These are phyloP conservation scores for Zapus hudsonius DNA, from an alignment of 2,113 vertebrate genomes.

Conservation along the genomic window DNA sequence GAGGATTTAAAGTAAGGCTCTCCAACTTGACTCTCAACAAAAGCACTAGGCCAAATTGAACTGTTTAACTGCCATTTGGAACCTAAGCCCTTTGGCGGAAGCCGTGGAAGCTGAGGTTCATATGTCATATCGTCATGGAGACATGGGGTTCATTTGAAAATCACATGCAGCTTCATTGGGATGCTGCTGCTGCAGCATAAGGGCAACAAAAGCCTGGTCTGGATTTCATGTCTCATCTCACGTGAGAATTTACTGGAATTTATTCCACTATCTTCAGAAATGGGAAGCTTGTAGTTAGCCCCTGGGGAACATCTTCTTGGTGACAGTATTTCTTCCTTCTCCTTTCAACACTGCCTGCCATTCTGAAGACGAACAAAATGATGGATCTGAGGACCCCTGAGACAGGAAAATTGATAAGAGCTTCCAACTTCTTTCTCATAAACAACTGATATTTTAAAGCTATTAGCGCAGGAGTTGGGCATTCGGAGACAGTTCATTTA, in stretches of 20 bases:
- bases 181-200: background rate
- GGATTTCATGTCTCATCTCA: constrained; percentile 13
- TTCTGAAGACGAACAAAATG: constrained; percentile 2
- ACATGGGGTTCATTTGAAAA: constrained; percentile 31
- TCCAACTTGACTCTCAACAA: background rate
- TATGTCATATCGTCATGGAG: too few relatives aligned
- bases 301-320: background rate
- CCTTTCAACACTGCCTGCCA: background rate
- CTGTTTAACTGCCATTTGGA: background rate
- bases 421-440: constrained; percentile 66
- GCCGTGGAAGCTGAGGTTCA: constrained; percentile 27
- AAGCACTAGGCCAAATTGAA: background rate
- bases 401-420: constrained; percentile 65
- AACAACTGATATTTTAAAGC: constrained; percentile 71
- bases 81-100: constrained; percentile 1
- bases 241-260: background rate
- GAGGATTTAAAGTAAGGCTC: background rate
- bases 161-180: background rate
- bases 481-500: constrained; percentile 72
- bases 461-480: constrained; percentile 60
- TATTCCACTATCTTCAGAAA: background rate
- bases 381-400: constrained; percentile 32
- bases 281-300: constrained; percentile 13
- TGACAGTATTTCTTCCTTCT: constrained; percentile 29
- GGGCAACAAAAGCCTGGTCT: background rate